A percentile compares a stretch with the other conserved stretches of the same genome.
These are phyloP conservation scores for Cephus rjabovi DNA, from an alignment of 2,888 invertebrate genomes.

Conservation along the genomic window DNA sequence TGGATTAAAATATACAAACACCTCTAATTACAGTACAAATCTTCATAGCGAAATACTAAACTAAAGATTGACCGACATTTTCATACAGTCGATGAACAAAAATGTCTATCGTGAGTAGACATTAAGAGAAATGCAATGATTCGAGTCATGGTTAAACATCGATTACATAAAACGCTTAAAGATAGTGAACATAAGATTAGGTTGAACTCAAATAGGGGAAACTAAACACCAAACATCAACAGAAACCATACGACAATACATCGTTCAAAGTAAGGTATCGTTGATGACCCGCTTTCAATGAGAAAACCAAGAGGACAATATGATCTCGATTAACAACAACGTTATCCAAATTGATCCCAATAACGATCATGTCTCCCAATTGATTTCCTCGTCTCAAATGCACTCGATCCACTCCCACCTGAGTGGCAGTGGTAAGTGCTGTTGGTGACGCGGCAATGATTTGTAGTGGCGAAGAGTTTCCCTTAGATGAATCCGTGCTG, in stretches of 20 bases:
- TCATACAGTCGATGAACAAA: neutral
- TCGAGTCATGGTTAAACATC: conserved; percentile 26
- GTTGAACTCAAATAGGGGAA: conserved; percentile 63
- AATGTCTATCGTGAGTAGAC: neutral
- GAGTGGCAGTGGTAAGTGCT: conserved; percentile 64
- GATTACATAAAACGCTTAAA: conserved; percentile 31
- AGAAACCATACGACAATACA: conserved; percentile 28
- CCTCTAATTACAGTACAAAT: neutral
- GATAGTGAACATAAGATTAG: conserved; percentile 42
- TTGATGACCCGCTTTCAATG: neutral
- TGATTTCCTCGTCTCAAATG: neutral
- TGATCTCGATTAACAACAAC: neutral
- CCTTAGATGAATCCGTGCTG: conserved; percentile 65
- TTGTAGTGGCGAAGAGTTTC: conserved; percentile 66
- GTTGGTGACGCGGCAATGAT: conserved; percentile 63
- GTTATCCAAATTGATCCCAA: neutral
- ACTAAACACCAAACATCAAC: conserved; percentile 55
- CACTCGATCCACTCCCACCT: conserved; percentile 62
- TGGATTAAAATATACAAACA: neutral
- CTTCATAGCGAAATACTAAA: neutral
- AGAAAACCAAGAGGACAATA: neutral
- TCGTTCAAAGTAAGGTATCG: neutral
- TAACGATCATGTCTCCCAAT: neutral
- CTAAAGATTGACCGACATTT: neutral
- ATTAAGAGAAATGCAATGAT: conserved; percentile 23